Evolutionary conservation across 2,797 vertebrate species (phyloP).

Genomic region (Alca torda): DNA sequence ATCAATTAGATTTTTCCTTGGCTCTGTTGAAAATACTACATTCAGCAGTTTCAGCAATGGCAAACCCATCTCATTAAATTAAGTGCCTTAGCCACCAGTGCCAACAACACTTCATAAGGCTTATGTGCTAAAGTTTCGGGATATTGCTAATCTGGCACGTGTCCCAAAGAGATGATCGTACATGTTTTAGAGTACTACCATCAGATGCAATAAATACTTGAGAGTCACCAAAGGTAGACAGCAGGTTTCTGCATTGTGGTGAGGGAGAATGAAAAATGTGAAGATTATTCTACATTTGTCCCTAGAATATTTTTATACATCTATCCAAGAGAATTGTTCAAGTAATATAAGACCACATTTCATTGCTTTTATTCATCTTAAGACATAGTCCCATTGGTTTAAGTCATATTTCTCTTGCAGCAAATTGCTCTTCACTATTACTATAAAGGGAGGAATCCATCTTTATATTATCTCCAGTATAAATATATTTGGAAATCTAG

Average conservation of each 20-base stretch:
- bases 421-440: not conserved
- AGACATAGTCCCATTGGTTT: not conserved
- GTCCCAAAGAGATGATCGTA: constrained; percentile 61
- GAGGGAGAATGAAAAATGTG: not conserved
- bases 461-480: not conserved
- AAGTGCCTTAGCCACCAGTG: constrained; percentile 69
- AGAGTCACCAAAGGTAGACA: not conserved
- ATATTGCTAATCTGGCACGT: constrained; percentile 70
- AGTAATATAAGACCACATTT: not conserved
- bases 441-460: not conserved
- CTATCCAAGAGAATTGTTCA: not conserved
- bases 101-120: constrained; percentile 67
- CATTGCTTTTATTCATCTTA: not conserved
- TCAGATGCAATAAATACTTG: constrained; percentile 31
- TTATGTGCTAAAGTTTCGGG: constrained; percentile 58
- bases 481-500: not conserved
- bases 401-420: not conserved
- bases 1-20: constrained; percentile 76
- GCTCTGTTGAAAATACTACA: constrained; percentile 57
- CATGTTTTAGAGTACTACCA: constrained; percentile 26
- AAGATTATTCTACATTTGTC: not conserved
- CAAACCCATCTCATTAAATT: constrained; percentile 78
- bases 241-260: not conserved
- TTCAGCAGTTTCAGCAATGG: constrained; percentile 78
- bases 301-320: not conserved